Evolutionary conservation across 1,140 invertebrate genomes (phyloP).

Genomic region (Asobara japonica): DNA sequence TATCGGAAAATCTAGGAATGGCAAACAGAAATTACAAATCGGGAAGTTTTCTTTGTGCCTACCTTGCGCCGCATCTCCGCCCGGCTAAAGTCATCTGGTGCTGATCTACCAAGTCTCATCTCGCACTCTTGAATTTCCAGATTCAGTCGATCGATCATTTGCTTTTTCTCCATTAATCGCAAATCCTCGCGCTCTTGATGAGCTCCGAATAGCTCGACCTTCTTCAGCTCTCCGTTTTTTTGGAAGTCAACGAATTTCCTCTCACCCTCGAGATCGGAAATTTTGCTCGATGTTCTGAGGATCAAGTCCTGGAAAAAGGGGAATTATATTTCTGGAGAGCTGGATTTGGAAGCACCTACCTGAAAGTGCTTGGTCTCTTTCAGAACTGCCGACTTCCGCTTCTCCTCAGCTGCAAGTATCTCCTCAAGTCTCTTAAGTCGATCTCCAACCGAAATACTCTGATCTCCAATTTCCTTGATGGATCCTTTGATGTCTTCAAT

Average conservation of each 20-base stretch:
- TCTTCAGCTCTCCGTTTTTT: constrained; percentile 46
- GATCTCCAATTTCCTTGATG: constrained; percentile 45
- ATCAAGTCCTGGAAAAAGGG: constrained; percentile 51
- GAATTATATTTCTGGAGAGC: too few relatives aligned
- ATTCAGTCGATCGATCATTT: constrained; percentile 57
- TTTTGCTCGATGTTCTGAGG: constrained; percentile 37
- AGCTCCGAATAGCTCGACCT: constrained; percentile 42
- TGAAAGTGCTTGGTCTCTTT: constrained; percentile 48
- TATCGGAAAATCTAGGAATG: too few relatives aligned
- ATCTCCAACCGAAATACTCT: constrained; percentile 53
- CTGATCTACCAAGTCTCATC: constrained; percentile 52
- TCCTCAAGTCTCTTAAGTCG: constrained; percentile 57
- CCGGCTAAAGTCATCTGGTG: constrained; percentile 44
- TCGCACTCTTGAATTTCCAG: constrained; percentile 53
- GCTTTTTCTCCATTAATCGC: constrained; percentile 55
- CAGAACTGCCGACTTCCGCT: constrained; percentile 43
- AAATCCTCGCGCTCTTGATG: constrained; percentile 47
- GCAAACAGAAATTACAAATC: too few relatives aligned
- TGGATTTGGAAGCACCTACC: too few relatives aligned
- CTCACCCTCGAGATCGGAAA: constrained; percentile 50
- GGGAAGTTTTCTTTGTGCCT: too few relatives aligned
- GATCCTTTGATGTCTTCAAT: constrained; percentile 52
- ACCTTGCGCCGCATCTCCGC: constrained; percentile 56
- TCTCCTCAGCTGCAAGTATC: constrained; percentile 60
- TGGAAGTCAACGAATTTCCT: constrained; percentile 45